Conservation (phyloP, 2,113 vertebrate genomes). For the Ceyx cyanopectus region DNA sequence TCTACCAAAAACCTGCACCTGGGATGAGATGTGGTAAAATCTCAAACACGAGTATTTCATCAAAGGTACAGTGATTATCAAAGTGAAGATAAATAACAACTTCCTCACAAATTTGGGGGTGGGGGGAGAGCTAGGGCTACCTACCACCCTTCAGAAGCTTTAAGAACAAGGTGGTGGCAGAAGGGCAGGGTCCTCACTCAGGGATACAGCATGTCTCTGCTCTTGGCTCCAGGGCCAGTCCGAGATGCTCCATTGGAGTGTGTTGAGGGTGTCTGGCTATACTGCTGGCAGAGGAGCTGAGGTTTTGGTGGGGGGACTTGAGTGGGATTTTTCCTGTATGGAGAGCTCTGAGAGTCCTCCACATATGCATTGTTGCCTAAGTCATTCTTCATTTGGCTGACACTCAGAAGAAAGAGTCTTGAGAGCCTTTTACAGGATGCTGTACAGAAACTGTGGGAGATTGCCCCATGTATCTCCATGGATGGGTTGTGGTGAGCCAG, state of each 20-base stretch:
- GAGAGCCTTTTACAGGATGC: neutral
- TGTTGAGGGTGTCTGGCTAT: neutral
- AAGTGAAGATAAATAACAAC: neutral
- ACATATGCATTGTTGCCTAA: neutral
- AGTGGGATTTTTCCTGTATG: constrained; percentile 37
- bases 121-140: neutral
- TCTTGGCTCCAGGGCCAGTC: neutral
- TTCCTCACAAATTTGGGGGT: neutral
- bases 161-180: neutral
- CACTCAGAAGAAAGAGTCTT: neutral
- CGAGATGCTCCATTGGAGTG: rapidly evolving
- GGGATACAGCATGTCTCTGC: neutral
- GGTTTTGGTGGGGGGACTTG: neutral
- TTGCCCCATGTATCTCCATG: neutral
- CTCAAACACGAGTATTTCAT: constrained; percentile 30
- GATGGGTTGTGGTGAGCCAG: neutral
- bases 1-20: neutral
- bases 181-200: neutral
- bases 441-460: neutral
- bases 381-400: constrained; percentile 19
- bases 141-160: neutral
- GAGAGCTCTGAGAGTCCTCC: constrained; percentile 19
- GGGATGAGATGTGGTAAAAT: constrained; percentile 20
- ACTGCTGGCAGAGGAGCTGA: neutral
- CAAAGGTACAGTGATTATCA: constrained; percentile 4